Conservation (phyloP, 2,888 invertebrate species). For the Rhingia rostrata region DNA sequence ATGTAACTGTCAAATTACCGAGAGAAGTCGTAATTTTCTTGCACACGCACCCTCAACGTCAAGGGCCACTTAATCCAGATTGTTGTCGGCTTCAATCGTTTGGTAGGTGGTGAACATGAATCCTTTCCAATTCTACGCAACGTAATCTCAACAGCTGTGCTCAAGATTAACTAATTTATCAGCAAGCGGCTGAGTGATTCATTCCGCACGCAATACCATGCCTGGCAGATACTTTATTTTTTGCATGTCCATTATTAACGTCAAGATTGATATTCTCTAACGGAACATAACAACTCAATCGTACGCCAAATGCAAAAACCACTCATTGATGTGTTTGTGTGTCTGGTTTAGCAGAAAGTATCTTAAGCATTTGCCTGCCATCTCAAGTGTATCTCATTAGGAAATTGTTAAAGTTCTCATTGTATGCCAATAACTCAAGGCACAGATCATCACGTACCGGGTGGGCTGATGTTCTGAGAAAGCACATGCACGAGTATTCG, state of each 20-base stretch:
- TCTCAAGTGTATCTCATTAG: conserved; percentile 30
- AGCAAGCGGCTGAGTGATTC: conserved; percentile 7
- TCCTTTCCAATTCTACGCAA: too few species aligned
- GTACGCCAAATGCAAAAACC: too few species aligned
- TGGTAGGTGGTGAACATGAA: too few species aligned
- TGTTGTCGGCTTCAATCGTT: neutral
- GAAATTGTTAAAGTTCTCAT: conserved; percentile 17
- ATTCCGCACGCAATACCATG: conserved; percentile 18
- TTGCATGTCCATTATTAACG: neutral
- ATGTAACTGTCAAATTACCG: too few species aligned
- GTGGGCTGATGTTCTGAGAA: neutral
- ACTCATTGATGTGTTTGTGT: neutral
- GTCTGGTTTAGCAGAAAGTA: conserved; percentile 6
- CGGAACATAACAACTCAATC: neutral
- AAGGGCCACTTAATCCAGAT: too few species aligned
- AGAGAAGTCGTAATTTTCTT: too few species aligned
- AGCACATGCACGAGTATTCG: neutral
- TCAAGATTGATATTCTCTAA: conserved; percentile 13
- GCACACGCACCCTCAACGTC: too few species aligned
- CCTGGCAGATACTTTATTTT: neutral
- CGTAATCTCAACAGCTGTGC: neutral
- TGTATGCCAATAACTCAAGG: conserved; percentile 23
- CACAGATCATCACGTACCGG: neutral
- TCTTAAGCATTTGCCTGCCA: neutral
- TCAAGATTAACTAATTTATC: conserved; percentile 16